Conservation (phyloP, 2,888 invertebrate species). For the Pheosia tremula region DNA sequence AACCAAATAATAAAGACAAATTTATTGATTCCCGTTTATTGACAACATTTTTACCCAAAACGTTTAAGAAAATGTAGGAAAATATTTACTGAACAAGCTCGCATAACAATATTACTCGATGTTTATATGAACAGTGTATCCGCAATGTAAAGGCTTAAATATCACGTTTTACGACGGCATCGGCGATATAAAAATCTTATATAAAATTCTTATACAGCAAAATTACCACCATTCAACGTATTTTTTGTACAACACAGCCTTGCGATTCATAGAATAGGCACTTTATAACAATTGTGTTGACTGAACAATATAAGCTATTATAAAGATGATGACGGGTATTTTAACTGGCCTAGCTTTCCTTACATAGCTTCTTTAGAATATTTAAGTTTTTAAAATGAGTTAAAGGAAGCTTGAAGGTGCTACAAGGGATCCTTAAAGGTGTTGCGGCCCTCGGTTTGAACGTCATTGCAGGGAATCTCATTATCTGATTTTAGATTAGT, state of each 20-base stretch:
- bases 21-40: neutral
- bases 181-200: constrained; percentile 55
- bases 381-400: too few relatives aligned
- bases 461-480: too few relatives aligned
- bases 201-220: constrained; percentile 60
- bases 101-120: constrained; percentile 13
- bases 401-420: too few relatives aligned
- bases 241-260: constrained; percentile 58
- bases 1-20: neutral
- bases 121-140: constrained; percentile 27
- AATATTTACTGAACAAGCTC: neutral
- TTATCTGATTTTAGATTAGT: too few relatives aligned
- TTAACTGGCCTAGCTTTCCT: constrained; percentile 7
- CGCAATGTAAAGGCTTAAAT: constrained; percentile 52
- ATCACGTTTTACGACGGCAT: constrained; percentile 59
- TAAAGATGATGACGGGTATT: constrained; percentile 41
- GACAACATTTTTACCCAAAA: neutral
- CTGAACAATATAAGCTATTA: constrained; percentile 48
- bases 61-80: neutral
- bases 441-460: too few relatives aligned
- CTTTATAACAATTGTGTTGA: constrained; percentile 58
- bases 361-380: too few relatives aligned
- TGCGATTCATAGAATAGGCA: constrained; percentile 54
- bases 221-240: constrained; percentile 61
- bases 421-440: too few relatives aligned